Evolutionary conservation across 2,113 vertebrate species (phyloP).

Genomic region (Clarias batrachus): DNA sequence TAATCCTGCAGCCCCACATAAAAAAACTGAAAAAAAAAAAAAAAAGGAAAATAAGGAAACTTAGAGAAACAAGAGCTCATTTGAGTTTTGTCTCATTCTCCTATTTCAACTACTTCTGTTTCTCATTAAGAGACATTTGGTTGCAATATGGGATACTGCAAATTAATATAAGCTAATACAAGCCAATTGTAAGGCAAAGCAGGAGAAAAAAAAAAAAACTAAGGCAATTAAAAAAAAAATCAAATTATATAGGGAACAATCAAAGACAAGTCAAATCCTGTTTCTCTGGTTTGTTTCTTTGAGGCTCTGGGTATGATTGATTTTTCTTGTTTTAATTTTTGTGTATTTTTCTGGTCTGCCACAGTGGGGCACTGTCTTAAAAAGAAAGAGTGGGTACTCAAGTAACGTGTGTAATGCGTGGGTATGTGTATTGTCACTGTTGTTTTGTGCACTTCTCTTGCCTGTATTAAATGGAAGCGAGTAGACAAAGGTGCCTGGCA

Average conservation of each 20-base stretch:
- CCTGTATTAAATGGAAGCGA: slow-evolving; percentile 92
- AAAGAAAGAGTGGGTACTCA: not conserved
- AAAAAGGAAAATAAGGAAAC: too few relatives aligned
- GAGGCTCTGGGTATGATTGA: not conserved
- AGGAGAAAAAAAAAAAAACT: not conserved
- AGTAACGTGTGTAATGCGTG: not conserved
- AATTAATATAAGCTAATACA: slow-evolving; percentile 30
- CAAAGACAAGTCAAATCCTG: not conserved
- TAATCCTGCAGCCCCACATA: slow-evolving; percentile 4
- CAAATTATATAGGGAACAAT: not conserved
- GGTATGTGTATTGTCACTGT: not conserved
- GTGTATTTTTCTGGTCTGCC: slow-evolving; percentile 12
- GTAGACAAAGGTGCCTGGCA: slow-evolving; percentile 94
- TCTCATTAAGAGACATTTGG: slow-evolving; percentile 31
- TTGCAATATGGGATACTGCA: slow-evolving; percentile 22
- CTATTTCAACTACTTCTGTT: slow-evolving; percentile 12
- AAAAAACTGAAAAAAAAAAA: not conserved
- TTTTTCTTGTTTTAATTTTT: not conserved
- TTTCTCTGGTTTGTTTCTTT: not conserved
- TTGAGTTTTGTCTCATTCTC: not conserved
- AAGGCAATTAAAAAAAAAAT: not conserved
- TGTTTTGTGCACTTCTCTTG: slow-evolving; percentile 2
- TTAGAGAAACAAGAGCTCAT: not conserved
- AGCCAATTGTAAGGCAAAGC: slow-evolving; percentile 4
- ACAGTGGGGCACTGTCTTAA: slow-evolving; percentile 25